phyloP scores from a whole-genome alignment of 2,113 vertebrate species.

The Raphicerus campestris region DNA sequence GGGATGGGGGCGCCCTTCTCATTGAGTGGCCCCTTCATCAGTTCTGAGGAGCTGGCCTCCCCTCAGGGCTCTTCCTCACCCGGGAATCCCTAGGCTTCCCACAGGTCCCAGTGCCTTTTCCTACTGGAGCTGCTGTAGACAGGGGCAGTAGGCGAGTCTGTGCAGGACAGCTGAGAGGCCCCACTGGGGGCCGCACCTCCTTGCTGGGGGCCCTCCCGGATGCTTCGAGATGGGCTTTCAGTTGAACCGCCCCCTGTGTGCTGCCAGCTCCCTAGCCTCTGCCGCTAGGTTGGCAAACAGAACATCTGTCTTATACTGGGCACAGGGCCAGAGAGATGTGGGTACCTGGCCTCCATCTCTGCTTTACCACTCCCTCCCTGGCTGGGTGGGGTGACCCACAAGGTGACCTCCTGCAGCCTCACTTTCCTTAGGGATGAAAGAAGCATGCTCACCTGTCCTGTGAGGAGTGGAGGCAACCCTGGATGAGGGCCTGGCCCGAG shows the following conservation, averaged over 20 bases:
- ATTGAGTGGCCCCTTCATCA: background rate
- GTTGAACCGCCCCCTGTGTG: fast-evolving
- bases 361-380: background rate
- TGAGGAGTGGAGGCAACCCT: background rate
- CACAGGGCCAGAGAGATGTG: background rate
- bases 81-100: conserved; percentile 10
- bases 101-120: background rate
- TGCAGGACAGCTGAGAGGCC: background rate
- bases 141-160: background rate
- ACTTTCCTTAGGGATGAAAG: background rate
- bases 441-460: background rate
- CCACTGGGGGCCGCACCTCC: background rate
- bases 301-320: background rate
- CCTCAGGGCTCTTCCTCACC: background rate
- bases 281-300: background rate
- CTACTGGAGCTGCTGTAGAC: background rate
- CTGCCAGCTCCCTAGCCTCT: background rate
- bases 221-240: background rate
- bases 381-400: background rate
- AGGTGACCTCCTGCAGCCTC: background rate
- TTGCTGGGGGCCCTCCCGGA: no score
- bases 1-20: background rate
- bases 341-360: background rate
- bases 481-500: background rate
- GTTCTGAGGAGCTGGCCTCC: background rate